Conservation (phyloP, 1,140 invertebrate genomes). For the Drosophila azteca region DNA sequence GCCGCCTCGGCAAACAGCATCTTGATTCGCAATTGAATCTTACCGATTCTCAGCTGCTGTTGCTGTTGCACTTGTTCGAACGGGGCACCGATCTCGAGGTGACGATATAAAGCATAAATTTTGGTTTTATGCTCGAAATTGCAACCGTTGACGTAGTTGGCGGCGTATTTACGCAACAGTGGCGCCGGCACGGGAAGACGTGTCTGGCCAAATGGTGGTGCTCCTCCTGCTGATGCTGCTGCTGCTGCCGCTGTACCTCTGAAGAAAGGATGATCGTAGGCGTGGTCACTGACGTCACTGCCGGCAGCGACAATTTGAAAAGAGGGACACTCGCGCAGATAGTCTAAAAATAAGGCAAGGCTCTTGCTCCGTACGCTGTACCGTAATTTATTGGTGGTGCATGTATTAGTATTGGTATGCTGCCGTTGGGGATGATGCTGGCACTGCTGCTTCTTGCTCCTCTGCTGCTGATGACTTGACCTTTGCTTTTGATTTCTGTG, state of each 20-base stretch:
- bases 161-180: constrained; percentile 58
- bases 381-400: constrained; percentile 43
- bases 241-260: not conserved
- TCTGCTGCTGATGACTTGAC: constrained; percentile 48
- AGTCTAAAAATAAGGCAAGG: constrained; percentile 78
- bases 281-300: constrained; percentile 51
- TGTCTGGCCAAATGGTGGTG: constrained; percentile 36
- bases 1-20: constrained; percentile 73
- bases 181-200: constrained; percentile 50
- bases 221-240: constrained; percentile 19
- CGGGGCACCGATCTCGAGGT: constrained; percentile 75
- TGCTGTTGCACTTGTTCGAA: constrained; percentile 80
- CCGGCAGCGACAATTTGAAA: constrained; percentile 56
- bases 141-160: constrained; percentile 68
- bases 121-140: constrained; percentile 78
- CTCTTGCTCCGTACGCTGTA: constrained; percentile 57
- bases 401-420: constrained; percentile 13
- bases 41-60: constrained; percentile 75
- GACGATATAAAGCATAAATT: constrained; percentile 83
- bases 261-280: constrained; percentile 22
- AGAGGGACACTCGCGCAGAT: constrained; percentile 58
- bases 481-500: constrained; percentile 50
- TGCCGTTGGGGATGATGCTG: constrained; percentile 26
- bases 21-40: constrained; percentile 63
- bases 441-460: constrained; percentile 16